These are phyloP conservation scores for Trachymyrmex septentrionalis DNA, from an alignment of 1,140 invertebrate species.

Conservation along the genomic window DNA sequence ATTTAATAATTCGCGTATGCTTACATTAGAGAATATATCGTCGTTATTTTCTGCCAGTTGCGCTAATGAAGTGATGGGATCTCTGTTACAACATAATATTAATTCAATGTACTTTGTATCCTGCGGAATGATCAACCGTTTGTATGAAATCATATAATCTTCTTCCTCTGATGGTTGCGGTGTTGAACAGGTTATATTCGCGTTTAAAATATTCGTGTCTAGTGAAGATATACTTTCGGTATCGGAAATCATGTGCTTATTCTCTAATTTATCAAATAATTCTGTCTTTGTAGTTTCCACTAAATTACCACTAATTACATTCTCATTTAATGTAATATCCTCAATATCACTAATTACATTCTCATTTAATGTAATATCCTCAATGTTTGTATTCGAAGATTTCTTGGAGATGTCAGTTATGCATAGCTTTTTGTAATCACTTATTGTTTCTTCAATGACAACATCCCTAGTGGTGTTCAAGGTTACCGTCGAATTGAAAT, in stretches of 20 bases:
- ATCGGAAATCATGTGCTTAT: background rate
- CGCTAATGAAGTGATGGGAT: constrained; percentile 27
- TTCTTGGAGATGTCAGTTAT: background rate
- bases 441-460: constrained; percentile 26
- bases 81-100: constrained; percentile 54
- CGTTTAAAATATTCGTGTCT: background rate
- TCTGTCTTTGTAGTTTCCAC: background rate
- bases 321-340: background rate
- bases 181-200: constrained; percentile 45
- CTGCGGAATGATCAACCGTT: constrained; percentile 55
- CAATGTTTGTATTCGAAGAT: background rate
- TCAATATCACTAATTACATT: constrained; percentile 43
- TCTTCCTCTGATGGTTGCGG: constrained; percentile 44
- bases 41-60: constrained; percentile 71
- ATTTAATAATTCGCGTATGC: constrained; percentile 15
- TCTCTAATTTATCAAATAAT: background rate
- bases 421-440: background rate
- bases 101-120: constrained; percentile 68
- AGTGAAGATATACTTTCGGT: constrained; percentile 34
- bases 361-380: background rate
- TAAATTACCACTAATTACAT: constrained; percentile 51
- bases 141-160: constrained; percentile 26
- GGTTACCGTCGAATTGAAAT: background rate
- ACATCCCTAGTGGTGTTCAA: constrained; percentile 14
- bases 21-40: constrained; percentile 24